These are phyloP conservation scores for Tetramorium simillimum DNA, from an alignment of 1,140 invertebrate species.

Conservation along the genomic window DNA sequence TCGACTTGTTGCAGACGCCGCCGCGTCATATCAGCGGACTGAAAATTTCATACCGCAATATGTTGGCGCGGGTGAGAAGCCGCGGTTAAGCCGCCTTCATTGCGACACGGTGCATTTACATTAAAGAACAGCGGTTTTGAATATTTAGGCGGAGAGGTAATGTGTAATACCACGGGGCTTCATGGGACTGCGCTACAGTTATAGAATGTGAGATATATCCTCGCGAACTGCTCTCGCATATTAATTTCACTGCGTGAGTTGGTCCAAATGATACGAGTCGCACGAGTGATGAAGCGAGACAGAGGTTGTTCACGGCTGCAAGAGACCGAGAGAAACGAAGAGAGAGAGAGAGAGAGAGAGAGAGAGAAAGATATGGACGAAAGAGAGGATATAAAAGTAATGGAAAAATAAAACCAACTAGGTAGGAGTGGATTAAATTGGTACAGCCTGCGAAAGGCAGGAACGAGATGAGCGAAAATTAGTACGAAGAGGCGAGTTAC, in stretches of 20 bases:
- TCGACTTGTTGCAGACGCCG: not conserved
- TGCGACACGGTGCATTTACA: slow-evolving; percentile 12
- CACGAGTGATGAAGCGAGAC: not conserved
- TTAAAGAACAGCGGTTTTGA: slow-evolving; percentile 27
- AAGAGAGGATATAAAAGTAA: slow-evolving; percentile 2
- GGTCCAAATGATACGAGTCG: slow-evolving; percentile 14
- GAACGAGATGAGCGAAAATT: slow-evolving; percentile 9
- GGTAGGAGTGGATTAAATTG: slow-evolving; percentile 25
- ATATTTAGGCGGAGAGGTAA: slow-evolving; percentile 13
- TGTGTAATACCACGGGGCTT: slow-evolving; percentile 7
- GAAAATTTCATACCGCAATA: slow-evolving; percentile 16
- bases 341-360: slow-evolving; percentile 4
- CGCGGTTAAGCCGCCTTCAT: slow-evolving; percentile 21
- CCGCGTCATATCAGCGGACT: not conserved
- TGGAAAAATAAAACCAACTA: slow-evolving; percentile 21
- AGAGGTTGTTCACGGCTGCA: not conserved
- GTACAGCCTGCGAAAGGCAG: not conserved
- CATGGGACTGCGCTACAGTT: not conserved
- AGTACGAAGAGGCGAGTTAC: not conserved
- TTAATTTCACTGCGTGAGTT: slow-evolving; percentile 33
- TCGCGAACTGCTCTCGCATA: slow-evolving; percentile 6
- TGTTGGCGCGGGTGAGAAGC: not conserved
- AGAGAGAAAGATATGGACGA: not conserved
- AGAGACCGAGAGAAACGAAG: not conserved
- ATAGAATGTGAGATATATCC: not conserved